Base-by-base conservation (phyloP, 2,113 vertebrate species). In the Apus apus region DNA sequence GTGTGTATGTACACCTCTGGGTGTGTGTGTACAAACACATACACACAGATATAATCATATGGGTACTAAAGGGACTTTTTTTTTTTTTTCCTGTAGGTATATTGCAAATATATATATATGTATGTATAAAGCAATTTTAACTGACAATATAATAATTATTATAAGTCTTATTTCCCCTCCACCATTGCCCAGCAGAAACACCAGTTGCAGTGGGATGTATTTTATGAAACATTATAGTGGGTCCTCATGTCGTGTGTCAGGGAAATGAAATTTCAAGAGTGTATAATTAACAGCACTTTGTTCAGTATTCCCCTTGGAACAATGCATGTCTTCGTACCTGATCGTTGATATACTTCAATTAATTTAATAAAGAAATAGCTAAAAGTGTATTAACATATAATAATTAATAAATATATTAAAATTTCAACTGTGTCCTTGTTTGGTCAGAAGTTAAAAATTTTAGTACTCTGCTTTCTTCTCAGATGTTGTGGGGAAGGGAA, bases 401-500 rank as follows among this genome's bases (percentile, higher is more conserved):
- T 87, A 87, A 51, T 75, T 94, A 82, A 87, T 72, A 70, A 85
- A 72, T 12, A 75, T 22, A 53, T n/a, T 88, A 9, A 60, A 3
- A 4, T 57, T 58, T 67, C 48, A 20, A 23, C 20, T 79, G 32
- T 60, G 71, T 23, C 2, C 10, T 79, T 89, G 10, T 66, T 66
- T 91, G 85, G 13, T 11, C 9, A 65, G 15, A n/a, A 66, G 10
- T 72, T 4, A 89, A 79, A 46, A 56, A 73, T 68, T 95, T 94
- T 84, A 85, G 64, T 43, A 27, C 1, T 8, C 15, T 67, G 3
- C 46, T 65, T 86, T 72, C 4, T 43, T 65, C 85, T 72, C 40
- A 58, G 46, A 18, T 54, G 11, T 15, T 56, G 3, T 60, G 10
- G 15, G 21, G 25, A 54, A 70, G 11, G 8, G 14, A 61, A 74